These are phyloP conservation scores for Cricetomys ansorgei DNA, from an alignment of 2,113 vertebrate genomes.

Conservation along the genomic window DNA sequence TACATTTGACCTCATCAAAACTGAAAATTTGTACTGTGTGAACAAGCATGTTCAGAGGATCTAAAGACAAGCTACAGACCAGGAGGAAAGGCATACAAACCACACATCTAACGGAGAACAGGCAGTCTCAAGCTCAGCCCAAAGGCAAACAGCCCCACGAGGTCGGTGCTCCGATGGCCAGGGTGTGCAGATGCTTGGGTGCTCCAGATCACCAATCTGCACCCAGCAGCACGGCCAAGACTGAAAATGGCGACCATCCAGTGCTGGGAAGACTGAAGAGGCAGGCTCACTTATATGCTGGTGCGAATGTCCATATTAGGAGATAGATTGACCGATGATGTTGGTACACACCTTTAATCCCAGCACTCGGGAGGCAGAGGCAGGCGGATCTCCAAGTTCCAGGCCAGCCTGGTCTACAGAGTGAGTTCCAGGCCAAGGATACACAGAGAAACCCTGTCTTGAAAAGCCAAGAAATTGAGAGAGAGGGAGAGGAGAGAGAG, in stretches of 20 bases:
- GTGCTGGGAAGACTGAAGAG: not conserved
- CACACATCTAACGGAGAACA: rapidly evolving
- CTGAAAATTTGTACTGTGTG: not conserved
- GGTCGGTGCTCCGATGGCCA: not conserved
- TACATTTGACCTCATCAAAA: not conserved
- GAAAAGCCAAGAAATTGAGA: no score
- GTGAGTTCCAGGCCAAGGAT: no score
- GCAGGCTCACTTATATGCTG: not conserved
- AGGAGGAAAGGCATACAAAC: not conserved
- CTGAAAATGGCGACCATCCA: rapidly evolving
- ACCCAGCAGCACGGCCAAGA: rapidly evolving
- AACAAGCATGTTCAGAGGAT: not conserved
- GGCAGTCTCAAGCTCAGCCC: not conserved
- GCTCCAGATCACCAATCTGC: not conserved
- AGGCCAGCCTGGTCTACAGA: no score
- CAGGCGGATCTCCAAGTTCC: no score
- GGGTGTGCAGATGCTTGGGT: not conserved
- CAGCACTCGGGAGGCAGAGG: no score
- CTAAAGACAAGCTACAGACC: not conserved
- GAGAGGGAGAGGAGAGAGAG: no score
- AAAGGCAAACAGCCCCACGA: rapidly evolving
- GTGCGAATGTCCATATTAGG: not conserved
- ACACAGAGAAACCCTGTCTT: no score
- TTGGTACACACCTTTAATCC: no score
- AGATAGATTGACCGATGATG: not conserved